phyloP scores from a whole-genome alignment of 2,113 vertebrate genomes.

The Equus quagga region DNA sequence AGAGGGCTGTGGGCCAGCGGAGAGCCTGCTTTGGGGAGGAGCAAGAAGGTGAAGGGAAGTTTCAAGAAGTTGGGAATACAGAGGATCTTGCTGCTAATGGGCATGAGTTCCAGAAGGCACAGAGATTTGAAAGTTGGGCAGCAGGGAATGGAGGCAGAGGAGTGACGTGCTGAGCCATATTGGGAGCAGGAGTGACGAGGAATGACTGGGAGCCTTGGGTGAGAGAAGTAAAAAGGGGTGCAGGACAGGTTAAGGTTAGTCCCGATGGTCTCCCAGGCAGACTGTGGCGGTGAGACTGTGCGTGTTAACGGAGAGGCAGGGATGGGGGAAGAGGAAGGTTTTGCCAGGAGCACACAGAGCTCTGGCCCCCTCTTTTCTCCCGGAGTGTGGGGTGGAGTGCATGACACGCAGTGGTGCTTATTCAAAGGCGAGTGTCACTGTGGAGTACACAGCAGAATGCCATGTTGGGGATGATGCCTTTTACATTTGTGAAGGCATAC shows the following conservation, averaged over 20 bases:
- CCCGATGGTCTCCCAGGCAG: background rate
- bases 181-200: background rate
- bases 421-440: background rate
- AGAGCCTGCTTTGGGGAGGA: background rate
- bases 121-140: background rate
- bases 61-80: background rate
- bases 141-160: background rate
- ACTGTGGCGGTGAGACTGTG: background rate
- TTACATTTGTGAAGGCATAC: background rate
- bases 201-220: background rate
- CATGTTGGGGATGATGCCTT: background rate
- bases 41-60: background rate
- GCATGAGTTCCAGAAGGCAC: background rate
- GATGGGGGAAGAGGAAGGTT: background rate
- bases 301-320: background rate
- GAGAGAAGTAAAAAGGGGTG: background rate
- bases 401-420: fast-evolving
- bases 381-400: no score
- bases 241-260: background rate
- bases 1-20: background rate
- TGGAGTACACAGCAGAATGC: background rate
- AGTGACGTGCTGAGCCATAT: background rate
- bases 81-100: background rate
- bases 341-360: background rate
- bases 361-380: background rate